These are phyloP conservation scores for Salminus brasiliensis DNA, from an alignment of 2,113 vertebrate species.

Conservation along the genomic window DNA sequence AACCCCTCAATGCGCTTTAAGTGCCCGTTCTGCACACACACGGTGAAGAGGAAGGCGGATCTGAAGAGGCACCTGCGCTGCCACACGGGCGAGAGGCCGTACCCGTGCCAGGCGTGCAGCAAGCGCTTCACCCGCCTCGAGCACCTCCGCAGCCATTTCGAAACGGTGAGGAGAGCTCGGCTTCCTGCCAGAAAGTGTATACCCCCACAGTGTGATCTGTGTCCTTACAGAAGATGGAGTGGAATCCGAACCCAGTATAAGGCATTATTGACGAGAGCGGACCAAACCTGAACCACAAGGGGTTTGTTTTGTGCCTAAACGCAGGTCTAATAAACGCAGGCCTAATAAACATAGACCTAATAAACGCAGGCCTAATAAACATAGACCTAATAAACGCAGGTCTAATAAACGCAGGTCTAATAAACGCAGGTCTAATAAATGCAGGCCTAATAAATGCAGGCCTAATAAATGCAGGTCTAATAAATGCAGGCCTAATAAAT, in stretches of 20 bases:
- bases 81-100: conserved; percentile 94
- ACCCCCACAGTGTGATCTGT: neutral
- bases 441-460: no score
- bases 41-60: conserved; percentile 96
- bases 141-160: conserved; percentile 94
- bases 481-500: no score
- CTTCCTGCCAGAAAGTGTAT: neutral
- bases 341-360: no score
- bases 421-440: no score
- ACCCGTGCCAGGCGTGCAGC: conserved; percentile 94
- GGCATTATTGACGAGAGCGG: neutral
- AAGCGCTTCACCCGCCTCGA: conserved; percentile 96
- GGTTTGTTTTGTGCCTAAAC: neutral
- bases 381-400: no score
- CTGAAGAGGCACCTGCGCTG: conserved; percentile 96
- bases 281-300: neutral
- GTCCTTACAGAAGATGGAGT: neutral
- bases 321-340: no score
- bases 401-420: no score
- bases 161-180: conserved; percentile 81
- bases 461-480: no score
- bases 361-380: no score
- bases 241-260: neutral
- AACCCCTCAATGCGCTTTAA: conserved; percentile 92
- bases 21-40: conserved; percentile 95